Evolutionary conservation across 2,888 invertebrate genomes (phyloP), one percentile per base, ranked within the genome.

Genomic region (Conomelus anceps): DNA sequence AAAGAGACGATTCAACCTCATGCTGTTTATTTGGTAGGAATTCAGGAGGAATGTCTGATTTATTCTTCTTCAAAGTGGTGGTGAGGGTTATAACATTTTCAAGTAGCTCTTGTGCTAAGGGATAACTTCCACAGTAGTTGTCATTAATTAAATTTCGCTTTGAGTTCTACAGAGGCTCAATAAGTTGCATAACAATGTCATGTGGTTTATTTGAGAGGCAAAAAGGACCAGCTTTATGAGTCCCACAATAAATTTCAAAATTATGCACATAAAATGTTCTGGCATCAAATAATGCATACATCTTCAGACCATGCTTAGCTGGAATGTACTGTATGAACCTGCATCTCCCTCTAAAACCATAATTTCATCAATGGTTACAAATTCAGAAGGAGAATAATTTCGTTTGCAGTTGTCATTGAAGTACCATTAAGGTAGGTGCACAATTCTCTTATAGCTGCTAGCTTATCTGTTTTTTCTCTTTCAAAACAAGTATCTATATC

Each of bases 401-500:
- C 90, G 90, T 91, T 91, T 90, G 89, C 92, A 93, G 89, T 92
- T 92, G 26, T 90, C 90, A 86, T 92, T 91, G 91, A 93, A 92
- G n/a, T 92, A 24, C 90, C 90, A 86, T 92, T 91, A 91, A 93
- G 92, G n/a, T 88, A 88, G 86, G 91, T 91, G 91, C 91, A 92
- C 84, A 92, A 34, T 26, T 92, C 90, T 85, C 92, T 89, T 89
- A 92, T 91, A 11, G 91, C 90, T 17, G 92, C 91, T 22, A 92
- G 91, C 88, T 91, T 91, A 88, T 92, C 92, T 86, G 85, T 41
- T 89, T 84, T 84, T 88, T 89, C 90, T 90, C 90, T 86, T 86
- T 92, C 91, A 89, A 91, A 91, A 91, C 90, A 11, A 23, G 89
- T 90, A 4, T 88, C 22, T 22, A 84, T 23, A 85, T 90, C 89